Conservation (phyloP, 2,888 invertebrate genomes). For the Eristalis tenax region DNA sequence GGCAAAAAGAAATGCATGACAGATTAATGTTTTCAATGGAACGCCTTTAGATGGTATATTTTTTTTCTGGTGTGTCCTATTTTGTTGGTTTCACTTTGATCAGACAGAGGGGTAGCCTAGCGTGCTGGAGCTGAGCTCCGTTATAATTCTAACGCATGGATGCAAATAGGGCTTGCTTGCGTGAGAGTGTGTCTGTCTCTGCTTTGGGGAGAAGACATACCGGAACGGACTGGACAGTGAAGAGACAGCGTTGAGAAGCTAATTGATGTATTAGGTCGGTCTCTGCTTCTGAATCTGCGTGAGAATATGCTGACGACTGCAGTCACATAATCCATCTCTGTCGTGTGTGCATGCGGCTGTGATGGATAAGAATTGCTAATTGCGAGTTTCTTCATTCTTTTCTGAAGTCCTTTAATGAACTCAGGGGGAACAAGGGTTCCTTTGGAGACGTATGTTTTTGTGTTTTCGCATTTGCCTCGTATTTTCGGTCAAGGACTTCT, state of each 20-base stretch:
- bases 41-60: constrained; percentile 42
- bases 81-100: background rate
- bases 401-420: no score
- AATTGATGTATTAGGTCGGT: background rate
- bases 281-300: background rate
- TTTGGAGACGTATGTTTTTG: no score
- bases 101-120: background rate
- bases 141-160: constrained; percentile 41
- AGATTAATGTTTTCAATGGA: constrained; percentile 60
- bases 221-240: no score
- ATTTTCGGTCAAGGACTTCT: no score
- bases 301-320: background rate
- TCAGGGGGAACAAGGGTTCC: no score
- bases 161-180: background rate
- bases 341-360: background rate
- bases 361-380: no score
- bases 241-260: background rate
- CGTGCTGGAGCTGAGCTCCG: constrained; percentile 8
- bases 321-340: background rate
- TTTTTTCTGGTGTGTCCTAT: background rate
- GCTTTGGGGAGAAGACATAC: no score
- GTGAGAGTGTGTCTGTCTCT: background rate
- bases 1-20: constrained; percentile 35
- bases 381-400: no score
- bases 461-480: no score